These are phyloP conservation scores for Drosophila monieri DNA, from an alignment of 2,888 invertebrate species.

Conservation along the genomic window DNA sequence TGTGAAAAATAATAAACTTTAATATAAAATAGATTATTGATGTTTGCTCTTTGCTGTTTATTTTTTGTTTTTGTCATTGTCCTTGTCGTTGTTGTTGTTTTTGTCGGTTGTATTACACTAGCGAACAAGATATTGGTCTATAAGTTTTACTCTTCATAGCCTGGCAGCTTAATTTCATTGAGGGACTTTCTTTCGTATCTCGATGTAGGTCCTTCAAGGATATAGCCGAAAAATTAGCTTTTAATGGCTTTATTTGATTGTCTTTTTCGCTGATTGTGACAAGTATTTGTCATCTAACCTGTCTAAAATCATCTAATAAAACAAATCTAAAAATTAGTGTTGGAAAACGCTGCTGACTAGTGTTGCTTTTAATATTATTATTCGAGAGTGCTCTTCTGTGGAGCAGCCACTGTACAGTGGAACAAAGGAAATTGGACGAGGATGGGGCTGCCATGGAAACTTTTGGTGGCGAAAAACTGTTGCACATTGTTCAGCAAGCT, in stretches of 20 bases:
- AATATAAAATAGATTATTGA: constrained; percentile 50
- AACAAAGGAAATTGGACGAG: constrained; percentile 4
- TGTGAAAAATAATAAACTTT: constrained; percentile 43
- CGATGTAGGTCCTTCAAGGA: too few species aligned
- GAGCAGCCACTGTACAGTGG: constrained; percentile 13
- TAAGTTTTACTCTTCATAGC: too few species aligned
- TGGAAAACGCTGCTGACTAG: not conserved
- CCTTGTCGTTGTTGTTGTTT: not conserved
- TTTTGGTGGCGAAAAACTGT: constrained; percentile 4
- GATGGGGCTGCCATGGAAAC: not conserved
- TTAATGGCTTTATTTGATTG: too few species aligned
- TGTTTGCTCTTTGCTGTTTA: constrained; percentile 26
- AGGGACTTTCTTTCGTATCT: too few species aligned
- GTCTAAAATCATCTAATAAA: too few species aligned
- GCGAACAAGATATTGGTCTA: not conserved
- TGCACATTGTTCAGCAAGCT: constrained; percentile 8
- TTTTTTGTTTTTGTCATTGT: constrained; percentile 23
- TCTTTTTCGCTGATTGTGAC: too few species aligned
- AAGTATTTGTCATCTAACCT: too few species aligned
- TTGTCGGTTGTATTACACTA: not conserved
- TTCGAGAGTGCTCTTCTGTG: constrained; percentile 6
- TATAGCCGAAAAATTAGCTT: too few species aligned
- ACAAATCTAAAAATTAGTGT: too few species aligned
- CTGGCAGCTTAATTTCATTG: too few species aligned
- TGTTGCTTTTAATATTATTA: not conserved